Base-by-base conservation (phyloP, 2,113 vertebrate species). In the Heptranchias perlo region DNA sequence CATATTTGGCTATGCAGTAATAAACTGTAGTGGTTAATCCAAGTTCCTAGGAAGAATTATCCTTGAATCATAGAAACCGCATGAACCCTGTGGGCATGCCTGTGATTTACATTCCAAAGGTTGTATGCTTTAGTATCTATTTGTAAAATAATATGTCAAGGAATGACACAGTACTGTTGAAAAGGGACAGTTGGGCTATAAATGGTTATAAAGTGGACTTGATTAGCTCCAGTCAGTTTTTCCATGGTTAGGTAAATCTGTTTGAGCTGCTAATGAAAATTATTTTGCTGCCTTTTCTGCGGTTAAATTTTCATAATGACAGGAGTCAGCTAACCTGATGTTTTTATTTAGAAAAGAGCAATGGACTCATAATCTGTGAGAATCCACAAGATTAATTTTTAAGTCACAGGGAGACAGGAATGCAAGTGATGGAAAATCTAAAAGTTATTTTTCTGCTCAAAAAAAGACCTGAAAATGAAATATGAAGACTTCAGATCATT, bases 1-100 rank as follows among this genome's bases (percentile, higher is more conserved):
- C 98, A 98, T 98, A 98, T 98, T 98, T 98, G 98, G 98, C 97
- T 69, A 97, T 98, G 98, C 96, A 96, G 96, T 97, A 96, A 97
- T 92, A 96, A 96, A 96, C 97, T 96, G 54, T 96, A 96, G 97
- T 96, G 96, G 96, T 47, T 76, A 96, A 96, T 97, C 97, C 96
- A 96, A 96, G 96, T 96, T 97, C 96, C 96, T 96, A 96, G 96
- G 97, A 95, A 96, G 62, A 95, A 95, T 96, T 94, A 97, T 96
- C 96, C 97, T 96, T 78, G 96, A 98, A 94, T 96, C 96, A 96
- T 96, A 84, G 97, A 95, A 96, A 97, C 97, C 97, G 96, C 97
- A 97, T 96, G 97, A 96, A 97, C 97, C 98, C 96, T 96, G 97
- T 96, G 98, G 97, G 97, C 97, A 97, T 97, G 97, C 97, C 97